Conservation (phyloP, 53 echinoderm and acorn worm genomes). For the Patiria pectinifera region DNA sequence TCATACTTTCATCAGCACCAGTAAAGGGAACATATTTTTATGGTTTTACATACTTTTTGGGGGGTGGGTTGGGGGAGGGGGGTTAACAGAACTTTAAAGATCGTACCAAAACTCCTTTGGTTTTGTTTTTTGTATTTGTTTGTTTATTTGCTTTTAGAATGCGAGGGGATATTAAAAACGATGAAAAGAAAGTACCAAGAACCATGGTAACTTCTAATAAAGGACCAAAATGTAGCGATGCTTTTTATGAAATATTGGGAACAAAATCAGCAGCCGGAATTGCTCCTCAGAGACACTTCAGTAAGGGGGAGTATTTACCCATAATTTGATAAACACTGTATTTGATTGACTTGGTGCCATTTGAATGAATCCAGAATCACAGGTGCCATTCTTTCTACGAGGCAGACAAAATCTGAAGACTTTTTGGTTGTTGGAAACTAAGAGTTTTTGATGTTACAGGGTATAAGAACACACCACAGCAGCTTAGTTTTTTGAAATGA, state of each 20-base stretch:
- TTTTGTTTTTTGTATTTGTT: background rate
- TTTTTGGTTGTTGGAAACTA: background rate
- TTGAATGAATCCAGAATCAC: too few relatives aligned
- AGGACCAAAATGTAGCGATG: conserved; percentile 12
- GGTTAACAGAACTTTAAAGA: background rate
- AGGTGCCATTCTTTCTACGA: too few relatives aligned
- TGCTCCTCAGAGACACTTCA: background rate
- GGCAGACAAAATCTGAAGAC: background rate
- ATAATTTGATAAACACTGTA: background rate
- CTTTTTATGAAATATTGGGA: background rate
- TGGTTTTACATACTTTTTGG: background rate
- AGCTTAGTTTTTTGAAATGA: conserved; percentile 7
- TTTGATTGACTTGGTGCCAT: too few relatives aligned
- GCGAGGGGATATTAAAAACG: background rate
- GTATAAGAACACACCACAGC: conserved; percentile 6
- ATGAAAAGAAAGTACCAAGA: background rate
- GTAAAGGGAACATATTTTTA: background rate
- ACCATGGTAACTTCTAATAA: background rate
- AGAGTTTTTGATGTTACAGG: background rate
- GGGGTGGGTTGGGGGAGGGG: background rate
- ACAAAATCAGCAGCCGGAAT: background rate
- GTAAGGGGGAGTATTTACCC: background rate
- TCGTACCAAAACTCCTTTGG: background rate
- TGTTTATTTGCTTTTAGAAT: background rate
- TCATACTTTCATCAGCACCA: background rate